phyloP scores from a whole-genome alignment of 2,113 vertebrate species.

The Sylvietta virens region DNA sequence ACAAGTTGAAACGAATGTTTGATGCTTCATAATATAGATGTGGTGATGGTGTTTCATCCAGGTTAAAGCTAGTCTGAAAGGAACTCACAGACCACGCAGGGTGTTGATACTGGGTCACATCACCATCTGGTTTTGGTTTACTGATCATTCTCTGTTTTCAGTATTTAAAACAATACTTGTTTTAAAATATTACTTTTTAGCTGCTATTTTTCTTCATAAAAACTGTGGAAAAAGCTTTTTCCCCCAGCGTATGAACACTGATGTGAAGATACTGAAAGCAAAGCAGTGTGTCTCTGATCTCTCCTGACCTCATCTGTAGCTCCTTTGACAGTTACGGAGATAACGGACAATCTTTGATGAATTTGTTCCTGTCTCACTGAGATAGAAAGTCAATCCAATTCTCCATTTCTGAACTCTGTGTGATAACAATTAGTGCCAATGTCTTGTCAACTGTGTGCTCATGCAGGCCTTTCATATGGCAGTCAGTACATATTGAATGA shows the following conservation, averaged over 20 bases:
- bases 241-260: fast-evolving
- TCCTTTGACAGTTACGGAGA: background rate
- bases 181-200: background rate
- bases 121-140: background rate
- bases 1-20: background rate
- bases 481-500: background rate
- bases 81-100: background rate
- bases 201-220: background rate
- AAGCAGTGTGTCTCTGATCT: background rate
- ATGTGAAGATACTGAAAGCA: background rate
- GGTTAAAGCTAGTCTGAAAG: background rate
- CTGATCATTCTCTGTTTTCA: background rate
- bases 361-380: slow-evolving; percentile 27
- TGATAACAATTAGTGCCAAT: slow-evolving; percentile 37
- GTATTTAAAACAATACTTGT: background rate
- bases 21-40: background rate
- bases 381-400: slow-evolving; percentile 57
- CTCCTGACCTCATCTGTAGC: background rate
- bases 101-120: background rate
- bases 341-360: background rate
- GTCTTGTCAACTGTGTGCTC: slow-evolving; percentile 18
- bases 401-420: background rate
- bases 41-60: background rate
- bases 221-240: background rate
- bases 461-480: background rate